phyloP scores from a whole-genome alignment of 1,140 invertebrate species.

The Leptinotarsa defecta region DNA sequence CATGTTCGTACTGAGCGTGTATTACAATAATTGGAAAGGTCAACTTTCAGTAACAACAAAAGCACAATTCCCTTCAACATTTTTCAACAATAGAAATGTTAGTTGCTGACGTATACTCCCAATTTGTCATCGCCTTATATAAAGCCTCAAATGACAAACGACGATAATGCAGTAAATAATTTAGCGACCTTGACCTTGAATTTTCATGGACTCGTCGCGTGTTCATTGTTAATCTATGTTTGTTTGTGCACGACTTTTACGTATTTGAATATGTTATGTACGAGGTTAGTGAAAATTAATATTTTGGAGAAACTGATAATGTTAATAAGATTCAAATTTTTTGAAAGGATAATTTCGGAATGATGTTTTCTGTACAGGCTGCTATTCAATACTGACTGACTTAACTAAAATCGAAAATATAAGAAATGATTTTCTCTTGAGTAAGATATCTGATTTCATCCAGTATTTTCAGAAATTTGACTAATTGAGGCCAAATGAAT shows the following conservation, averaged over 20 bases:
- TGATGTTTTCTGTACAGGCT: too few species aligned
- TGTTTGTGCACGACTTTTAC: not conserved
- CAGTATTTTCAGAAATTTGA: too few species aligned
- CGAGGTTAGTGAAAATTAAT: not conserved
- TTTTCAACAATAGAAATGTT: not conserved
- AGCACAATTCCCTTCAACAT: not conserved
- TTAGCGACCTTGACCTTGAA: not conserved
- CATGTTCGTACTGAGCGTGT: too few species aligned
- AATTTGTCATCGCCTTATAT: constrained; percentile 8
- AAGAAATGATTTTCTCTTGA: too few species aligned
- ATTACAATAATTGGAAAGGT: too few species aligned
- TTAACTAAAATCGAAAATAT: too few species aligned
- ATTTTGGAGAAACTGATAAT: not conserved
- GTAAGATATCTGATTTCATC: too few species aligned
- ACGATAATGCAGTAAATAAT: constrained; percentile 3
- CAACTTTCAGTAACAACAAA: not conserved
- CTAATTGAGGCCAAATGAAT: too few species aligned
- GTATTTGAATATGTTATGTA: not conserved
- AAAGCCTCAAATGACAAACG: not conserved
- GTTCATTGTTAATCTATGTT: constrained; percentile 5
- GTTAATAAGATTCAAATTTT: too few species aligned
- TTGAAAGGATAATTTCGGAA: too few species aligned
- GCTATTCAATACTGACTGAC: too few species aligned
- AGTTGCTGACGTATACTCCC: not conserved
- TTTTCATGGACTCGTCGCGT: constrained; percentile 2